Percentiles rank a stretch among this genome's conserved stretches.
These are phyloP conservation scores for Holothuria glaberrima DNA, from an alignment of 35 echinoderm and acorn worm species.

Conservation along the genomic window DNA sequence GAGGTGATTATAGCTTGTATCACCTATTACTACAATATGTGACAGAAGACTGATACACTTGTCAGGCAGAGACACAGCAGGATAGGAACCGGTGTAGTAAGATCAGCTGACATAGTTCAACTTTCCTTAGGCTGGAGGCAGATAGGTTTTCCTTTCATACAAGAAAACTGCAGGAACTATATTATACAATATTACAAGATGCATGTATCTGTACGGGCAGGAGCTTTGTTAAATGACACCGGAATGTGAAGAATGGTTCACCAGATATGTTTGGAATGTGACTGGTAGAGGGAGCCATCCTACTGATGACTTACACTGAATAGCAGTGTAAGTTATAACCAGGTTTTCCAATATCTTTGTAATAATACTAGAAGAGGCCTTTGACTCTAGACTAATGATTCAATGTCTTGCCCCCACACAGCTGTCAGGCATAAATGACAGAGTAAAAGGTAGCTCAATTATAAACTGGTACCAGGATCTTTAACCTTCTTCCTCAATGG, in stretches of 20 bases:
- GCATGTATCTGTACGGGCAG: conserved; percentile 9
- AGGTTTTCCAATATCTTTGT: too few species aligned
- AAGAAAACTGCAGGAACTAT: background rate
- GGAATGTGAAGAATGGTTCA: conserved; percentile 44
- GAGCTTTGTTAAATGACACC: conserved; percentile 31
- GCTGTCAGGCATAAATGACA: conserved; percentile 1
- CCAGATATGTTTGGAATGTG: conserved; percentile 39
- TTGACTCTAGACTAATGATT: background rate
- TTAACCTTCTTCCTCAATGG: too few species aligned
- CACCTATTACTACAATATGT: too few species aligned
- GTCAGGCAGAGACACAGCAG: conserved; percentile 11
- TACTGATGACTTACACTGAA: background rate
- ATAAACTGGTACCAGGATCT: too few species aligned
- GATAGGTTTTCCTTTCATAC: too few species aligned
- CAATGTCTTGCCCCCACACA: background rate
- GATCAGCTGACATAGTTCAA: conserved; percentile 28
- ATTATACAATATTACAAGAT: conserved; percentile 11
- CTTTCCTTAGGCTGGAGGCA: background rate
- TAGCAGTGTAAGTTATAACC: too few species aligned
- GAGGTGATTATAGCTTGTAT: too few species aligned
- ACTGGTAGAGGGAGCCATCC: background rate
- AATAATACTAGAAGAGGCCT: too few species aligned
- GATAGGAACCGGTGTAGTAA: conserved; percentile 12
- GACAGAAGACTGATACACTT: background rate
- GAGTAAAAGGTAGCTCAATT: too few species aligned